A percentile compares a stretch with the other conserved stretches of the same genome.
Evolutionary conservation across 2,797 vertebrate species (phyloP).

Genomic region (Poecilia gillii): DNA sequence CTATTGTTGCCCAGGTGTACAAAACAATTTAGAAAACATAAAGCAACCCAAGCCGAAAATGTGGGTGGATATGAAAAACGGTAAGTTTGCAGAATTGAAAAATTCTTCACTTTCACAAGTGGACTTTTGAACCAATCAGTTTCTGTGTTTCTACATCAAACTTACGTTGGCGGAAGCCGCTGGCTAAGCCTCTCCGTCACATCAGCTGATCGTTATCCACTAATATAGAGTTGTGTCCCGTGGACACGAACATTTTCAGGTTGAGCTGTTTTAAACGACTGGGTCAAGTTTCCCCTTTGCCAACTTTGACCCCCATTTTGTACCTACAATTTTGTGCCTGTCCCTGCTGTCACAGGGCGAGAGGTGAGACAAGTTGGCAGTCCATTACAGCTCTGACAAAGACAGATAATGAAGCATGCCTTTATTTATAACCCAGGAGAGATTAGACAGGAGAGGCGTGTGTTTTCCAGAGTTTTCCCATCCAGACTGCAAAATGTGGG

Average conservation of each 20-base stretch:
- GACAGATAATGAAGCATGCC: constrained; percentile 6
- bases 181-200: neutral
- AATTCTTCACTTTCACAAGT: neutral
- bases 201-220: neutral
- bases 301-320: constrained; percentile 6
- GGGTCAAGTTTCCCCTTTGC: neutral
- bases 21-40: neutral
- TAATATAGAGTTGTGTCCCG: neutral
- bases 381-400: neutral
- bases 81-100: neutral
- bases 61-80: neutral
- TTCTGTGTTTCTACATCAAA: neutral
- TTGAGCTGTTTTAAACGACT: neutral
- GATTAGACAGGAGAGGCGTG: constrained; percentile 7
- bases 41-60: neutral
- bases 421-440: constrained; percentile 13
- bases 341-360: neutral
- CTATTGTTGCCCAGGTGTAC: neutral
- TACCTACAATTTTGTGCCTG: neutral
- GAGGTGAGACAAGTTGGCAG: neutral
- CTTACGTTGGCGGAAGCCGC: neutral
- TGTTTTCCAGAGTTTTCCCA: constrained; percentile 11
- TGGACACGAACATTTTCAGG: neutral
- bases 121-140: neutral
- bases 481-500: constrained; percentile 9